Percentiles rank a stretch among this genome's conserved stretches.
phyloP scores from a whole-genome alignment of 2,797 vertebrate species.

The Pagetopsis macropterus region DNA sequence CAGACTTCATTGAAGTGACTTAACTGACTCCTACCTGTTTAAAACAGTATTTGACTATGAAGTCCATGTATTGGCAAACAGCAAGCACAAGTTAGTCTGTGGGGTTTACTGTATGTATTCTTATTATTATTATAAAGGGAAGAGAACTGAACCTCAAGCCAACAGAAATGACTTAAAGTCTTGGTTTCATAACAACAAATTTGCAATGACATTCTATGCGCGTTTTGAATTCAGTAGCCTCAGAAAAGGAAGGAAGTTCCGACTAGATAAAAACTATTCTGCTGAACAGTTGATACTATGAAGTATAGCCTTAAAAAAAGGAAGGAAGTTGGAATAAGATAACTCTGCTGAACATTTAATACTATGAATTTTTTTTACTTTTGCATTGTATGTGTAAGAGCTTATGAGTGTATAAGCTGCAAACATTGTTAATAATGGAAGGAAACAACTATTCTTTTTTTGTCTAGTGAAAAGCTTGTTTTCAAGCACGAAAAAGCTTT shows the following conservation, averaged over 20 bases:
- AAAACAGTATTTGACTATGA: neutral
- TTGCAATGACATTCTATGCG: neutral
- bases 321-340: constrained; percentile 25
- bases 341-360: neutral
- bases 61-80: neutral
- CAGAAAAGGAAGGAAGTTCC: constrained; percentile 25
- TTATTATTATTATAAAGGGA: neutral
- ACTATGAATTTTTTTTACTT: constrained; percentile 11
- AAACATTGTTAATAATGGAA: neutral
- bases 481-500: neutral
- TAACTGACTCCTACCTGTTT: constrained; percentile 5
- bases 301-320: neutral
- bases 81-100: neutral
- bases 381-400: constrained; percentile 7
- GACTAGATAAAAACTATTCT: neutral
- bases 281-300: neutral
- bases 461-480: neutral
- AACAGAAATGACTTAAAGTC: neutral
- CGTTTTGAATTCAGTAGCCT: neutral
- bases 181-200: neutral
- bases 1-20: neutral
- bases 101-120: neutral
- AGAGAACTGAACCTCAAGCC: neutral
- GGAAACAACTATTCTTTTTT: neutral
- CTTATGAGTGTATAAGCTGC: neutral